Evolutionary conservation across 2,113 vertebrate genomes (phyloP).

Genomic region (Paramormyrops kingsleyae): DNA sequence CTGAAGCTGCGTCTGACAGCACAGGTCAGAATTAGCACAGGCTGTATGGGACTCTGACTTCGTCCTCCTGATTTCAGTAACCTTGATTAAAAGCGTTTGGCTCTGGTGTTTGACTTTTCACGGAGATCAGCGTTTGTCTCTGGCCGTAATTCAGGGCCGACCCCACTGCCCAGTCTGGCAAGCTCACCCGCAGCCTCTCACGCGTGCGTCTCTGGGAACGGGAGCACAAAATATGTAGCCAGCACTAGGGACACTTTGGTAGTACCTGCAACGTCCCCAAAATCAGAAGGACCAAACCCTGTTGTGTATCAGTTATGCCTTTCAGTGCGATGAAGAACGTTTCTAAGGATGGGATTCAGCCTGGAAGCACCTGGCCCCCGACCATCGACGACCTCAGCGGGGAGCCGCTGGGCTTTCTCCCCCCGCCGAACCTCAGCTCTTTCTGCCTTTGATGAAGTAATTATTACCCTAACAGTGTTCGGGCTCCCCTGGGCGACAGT

Average conservation of each 20-base stretch:
- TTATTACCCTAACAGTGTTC: not conserved
- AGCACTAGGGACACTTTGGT: not conserved
- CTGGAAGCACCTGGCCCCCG: not conserved
- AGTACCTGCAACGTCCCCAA: not conserved
- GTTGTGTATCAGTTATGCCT: not conserved
- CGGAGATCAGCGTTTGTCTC: not conserved
- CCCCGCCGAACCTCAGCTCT: not conserved
- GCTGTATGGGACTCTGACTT: not conserved
- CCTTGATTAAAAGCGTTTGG: not conserved
- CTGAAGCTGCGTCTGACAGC: not conserved
- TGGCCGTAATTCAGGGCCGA: not conserved
- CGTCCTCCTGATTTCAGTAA: not conserved
- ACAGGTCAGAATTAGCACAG: not conserved
- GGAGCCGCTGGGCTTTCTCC: not conserved
- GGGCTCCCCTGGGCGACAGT: not conserved
- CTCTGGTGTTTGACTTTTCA: not conserved
- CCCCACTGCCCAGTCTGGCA: not conserved
- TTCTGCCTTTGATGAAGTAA: conserved; percentile 3
- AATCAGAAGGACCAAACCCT: not conserved
- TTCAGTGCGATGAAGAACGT: not conserved
- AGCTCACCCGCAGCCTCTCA: not conserved
- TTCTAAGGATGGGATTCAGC: not conserved
- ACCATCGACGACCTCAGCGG: not conserved
- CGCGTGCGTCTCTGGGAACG: not conserved
- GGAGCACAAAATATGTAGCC: not conserved